Base-by-base conservation (phyloP, 1,140 invertebrate species). In the Philopotamus ludificatus region DNA sequence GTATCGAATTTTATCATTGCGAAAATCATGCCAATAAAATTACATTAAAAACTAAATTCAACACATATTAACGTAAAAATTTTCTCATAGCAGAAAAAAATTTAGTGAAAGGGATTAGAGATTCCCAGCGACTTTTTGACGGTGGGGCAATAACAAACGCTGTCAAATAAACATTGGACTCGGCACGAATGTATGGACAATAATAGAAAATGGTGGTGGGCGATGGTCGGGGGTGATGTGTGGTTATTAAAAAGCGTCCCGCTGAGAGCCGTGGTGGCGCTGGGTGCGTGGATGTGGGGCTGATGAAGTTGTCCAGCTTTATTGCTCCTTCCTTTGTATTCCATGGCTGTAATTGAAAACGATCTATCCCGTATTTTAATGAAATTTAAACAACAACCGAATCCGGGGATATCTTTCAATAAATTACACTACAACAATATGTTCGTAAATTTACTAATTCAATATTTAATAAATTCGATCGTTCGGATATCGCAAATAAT, bases 221-320 rank as follows among this genome's bases (percentile, higher is more conserved):
- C 8, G 9, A 25, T 16, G 50, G 41, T 47, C 20, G 41, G 44
- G 54, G 26, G 41, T 47, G 63, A 61, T 62, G 67, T 68, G 62
- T 61, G 67, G 67, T 68, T 68, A 68, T 68, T 68, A 68, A 68
- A 65, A 62, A 65, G 44, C 62, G 23, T 41, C 67, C 67, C 44
- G 62, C 66, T 68, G 66, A 10, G 65, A 63, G 49, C 20, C 21
- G 54, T 54, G 41, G 51, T 23, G 50, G 51, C 25, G 18, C 12
- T 34, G 4, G 28, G 28, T 34, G 28, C 20, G 39, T 26, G 25
- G 18, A 63, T 47, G n/a, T 42, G 15, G 20, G 25, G 22, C 3
- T 12, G 16, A 53, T 26, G 20, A 21, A 21, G 50, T 49, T 62
- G 60, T 50, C 47, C 60, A 26, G 45, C 60, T 54, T 51, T 63